These are phyloP conservation scores for Nasua narica DNA, from an alignment of 2,797 vertebrate genomes.

Conservation along the genomic window DNA sequence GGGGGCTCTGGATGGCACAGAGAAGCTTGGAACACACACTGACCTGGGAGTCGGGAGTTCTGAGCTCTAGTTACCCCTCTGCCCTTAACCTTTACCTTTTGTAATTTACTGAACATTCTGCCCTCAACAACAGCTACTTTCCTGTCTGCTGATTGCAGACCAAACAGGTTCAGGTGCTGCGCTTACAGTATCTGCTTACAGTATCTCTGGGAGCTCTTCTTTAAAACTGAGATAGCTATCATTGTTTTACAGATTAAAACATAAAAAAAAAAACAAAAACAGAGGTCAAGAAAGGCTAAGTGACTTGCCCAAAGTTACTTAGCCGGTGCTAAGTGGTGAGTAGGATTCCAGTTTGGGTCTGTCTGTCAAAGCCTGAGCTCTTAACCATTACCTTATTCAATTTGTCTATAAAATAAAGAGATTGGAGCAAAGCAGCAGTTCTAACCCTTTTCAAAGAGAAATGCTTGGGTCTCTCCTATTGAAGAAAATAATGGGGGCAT, in stretches of 20 bases:
- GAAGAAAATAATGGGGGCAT: neutral
- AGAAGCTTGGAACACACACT: neutral
- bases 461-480: neutral
- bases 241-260: neutral
- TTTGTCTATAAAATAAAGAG: neutral
- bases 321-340: neutral
- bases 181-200: neutral
- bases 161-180: neutral
- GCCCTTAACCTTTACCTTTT: neutral
- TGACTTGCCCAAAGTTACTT: neutral
- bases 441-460: neutral
- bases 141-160: neutral
- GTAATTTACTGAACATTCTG: neutral
- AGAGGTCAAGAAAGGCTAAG: neutral
- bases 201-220: neutral
- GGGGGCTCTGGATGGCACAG: neutral
- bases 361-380: neutral
- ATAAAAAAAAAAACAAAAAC: neutral
- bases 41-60: neutral
- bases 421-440: neutral
- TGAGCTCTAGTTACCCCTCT: neutral
- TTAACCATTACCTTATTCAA: neutral
- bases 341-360: neutral
- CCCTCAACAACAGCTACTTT: neutral
- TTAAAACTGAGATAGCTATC: neutral